Base-by-base conservation (phyloP, 2,797 vertebrate genomes). In the Leptoclinus maculatus region DNA sequence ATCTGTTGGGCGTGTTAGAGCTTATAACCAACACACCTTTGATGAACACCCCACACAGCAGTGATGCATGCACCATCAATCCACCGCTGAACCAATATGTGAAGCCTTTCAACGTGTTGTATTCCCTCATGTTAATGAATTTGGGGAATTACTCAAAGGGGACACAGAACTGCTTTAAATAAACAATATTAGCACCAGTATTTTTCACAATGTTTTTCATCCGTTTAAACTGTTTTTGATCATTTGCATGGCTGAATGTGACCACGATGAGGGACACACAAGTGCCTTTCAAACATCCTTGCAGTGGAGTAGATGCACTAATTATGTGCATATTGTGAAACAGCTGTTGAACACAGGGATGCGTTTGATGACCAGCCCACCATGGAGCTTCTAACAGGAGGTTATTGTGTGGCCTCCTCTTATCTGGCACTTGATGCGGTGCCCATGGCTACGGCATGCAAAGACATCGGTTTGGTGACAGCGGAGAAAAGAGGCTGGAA, bases 341-440 rank as follows among this genome's bases (percentile, higher is more conserved):
- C 81, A 68, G 78, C 77, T 88, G 87, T 87, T 82, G 73, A 86
- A 83, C 53, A 63, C 72, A 60, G 29, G 54, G 13, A 75, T 41
- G 27, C 23, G 79, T 95, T 95, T 95, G 93, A 95, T 95, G 91
- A 80, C 71, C 53, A 66, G 81, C 84, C 84, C 74, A 78, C 88
- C 27, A 66, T 74, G 43, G 87, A 25, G 86, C 78, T 82, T 93
- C 91, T 89, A 89, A 93, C 87, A 83, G 83, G 73, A 84, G 83
- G 71, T 88, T 89, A 92, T 95, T 95, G 89, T 94, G 86, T 82
- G 76, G 10, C 58, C 58, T 78, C 87, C 90, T 93, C 93, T 95
- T 94, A 94, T 95, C 93, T 83, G 87, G 87, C 86, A 89, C 94
- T 95, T 93, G 87, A 94, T 88, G 88, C 66, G 16, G 91, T 92